Percentiles rank a stretch among this genome's conserved stretches.
These are phyloP conservation scores for Oncorhynchus gorbuscha DNA, from an alignment of 2,113 vertebrate species.

Conservation along the genomic window DNA sequence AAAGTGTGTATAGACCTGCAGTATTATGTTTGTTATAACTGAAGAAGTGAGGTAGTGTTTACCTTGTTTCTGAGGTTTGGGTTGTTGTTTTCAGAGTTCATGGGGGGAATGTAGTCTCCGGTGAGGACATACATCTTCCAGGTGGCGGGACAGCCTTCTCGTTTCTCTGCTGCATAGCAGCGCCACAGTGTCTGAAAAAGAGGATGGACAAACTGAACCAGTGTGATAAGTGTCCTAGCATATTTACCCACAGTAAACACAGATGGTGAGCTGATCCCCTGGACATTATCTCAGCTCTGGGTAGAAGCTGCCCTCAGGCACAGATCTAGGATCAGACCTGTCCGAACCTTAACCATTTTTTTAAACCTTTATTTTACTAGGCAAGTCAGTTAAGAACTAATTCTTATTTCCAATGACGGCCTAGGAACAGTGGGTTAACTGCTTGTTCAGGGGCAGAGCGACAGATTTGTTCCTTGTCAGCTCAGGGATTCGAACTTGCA, in stretches of 20 bases:
- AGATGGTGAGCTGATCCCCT: neutral
- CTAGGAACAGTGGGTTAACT: too few species aligned
- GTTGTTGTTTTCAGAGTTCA: constrained; percentile 67
- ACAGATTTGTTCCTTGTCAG: too few species aligned
- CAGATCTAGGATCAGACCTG: too few species aligned
- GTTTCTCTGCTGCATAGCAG: constrained; percentile 86
- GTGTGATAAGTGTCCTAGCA: neutral
- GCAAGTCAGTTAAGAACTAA: too few species aligned
- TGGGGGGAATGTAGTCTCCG: constrained; percentile 54
- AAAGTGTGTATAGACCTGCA: too few species aligned
- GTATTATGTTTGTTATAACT: neutral
- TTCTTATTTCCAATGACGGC: too few species aligned
- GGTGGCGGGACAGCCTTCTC: constrained; percentile 74
- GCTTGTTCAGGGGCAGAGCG: too few species aligned
- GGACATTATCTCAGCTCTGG: neutral
- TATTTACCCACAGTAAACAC: neutral
- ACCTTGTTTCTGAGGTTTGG: constrained; percentile 77
- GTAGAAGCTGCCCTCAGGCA: too few species aligned
- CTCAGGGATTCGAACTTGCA: too few species aligned
- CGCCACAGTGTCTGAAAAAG: constrained; percentile 82
- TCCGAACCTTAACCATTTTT: too few species aligned
- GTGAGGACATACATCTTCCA: constrained; percentile 85
- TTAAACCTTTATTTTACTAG: too few species aligned
- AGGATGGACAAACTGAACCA: neutral
- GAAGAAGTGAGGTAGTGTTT: constrained; percentile 29